Base-by-base conservation (phyloP, 1,140 invertebrate species). In the Octopus sinensis region DNA sequence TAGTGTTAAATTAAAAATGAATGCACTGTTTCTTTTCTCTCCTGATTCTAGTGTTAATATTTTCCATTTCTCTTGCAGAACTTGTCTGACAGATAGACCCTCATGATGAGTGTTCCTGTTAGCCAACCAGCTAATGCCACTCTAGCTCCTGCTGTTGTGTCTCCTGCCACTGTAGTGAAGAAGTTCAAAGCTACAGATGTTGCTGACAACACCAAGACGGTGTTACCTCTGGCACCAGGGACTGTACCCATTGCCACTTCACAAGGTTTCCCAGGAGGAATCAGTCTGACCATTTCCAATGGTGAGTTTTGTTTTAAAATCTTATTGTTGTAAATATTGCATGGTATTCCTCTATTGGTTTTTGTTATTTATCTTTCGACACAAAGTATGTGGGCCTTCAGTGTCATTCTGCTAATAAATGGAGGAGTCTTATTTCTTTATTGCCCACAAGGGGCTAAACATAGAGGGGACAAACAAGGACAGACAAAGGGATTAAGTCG, bases 231-330 rank as follows among this genome's bases (percentile, higher is more conserved):
- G 76, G 5, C 76, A 17, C 52, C 6, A 10, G 23, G 9, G 7
- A 12, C 54, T 4, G 6, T 23, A 9, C 54, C 79, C 52, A 56
- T 68, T 43, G 79, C 62, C 4, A 80, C 68, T 12, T 75, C 80
- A 5, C n/a, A 23, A 23, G 52, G 17, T 30, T 82, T 82, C 54
- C 78, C 78, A n/a, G 82, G 78, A 10, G 78, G 78, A 75, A 82
- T 82, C 10, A 82, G 73, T 56, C 68, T 82, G 13, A 82, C 82
- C 4, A 82, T 82, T 54, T 79, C 82, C n/a, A 82, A 82, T 77
- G 82, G 82, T 82, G 52, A 79, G 78, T 53, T 62, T 53, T 5
- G 4, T 54, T 51, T n/a, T 43, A 43, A 43, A 43, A 43, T 43
- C 3, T 43, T 43, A 43, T 43, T 43, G 30, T 43, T 43, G 30